Evolutionary conservation across 1,140 invertebrate species (phyloP), one percentile per base, ranked within the genome.

Genomic region (Reticulitermes speratus): DNA sequence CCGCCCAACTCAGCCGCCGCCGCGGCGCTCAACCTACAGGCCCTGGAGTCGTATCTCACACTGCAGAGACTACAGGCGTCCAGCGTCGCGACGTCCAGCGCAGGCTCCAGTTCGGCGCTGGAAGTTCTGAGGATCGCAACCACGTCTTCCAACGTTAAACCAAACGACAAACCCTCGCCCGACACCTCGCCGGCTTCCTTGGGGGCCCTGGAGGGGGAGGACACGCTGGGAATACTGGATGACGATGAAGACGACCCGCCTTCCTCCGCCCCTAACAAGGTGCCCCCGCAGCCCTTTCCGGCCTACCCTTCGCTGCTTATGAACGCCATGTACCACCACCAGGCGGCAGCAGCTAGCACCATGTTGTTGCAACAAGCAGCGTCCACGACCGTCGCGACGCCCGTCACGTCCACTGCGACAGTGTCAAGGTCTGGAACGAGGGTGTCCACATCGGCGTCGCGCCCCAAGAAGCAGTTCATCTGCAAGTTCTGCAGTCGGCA

Each of bases 401-500:
- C 44, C 90, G 91, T 84, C n/a, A 83, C 87, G 38, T 25, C 88
- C 52, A 59, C 87, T 11, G 55, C 87, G 12, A 84, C 87, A n/a
- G 75, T 88, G 2, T 83, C 88, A 3, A 88, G 88, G 30, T 87
- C 88, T 12, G 86, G 91, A 21, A 91, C 91, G 87, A 91, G 90
- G 86, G 92, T 65, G 91, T 89, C 90, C 59, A 90, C 89, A 88
- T 90, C 90, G 69, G 90, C 92, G 87, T 93, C 94, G 8, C 91
- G 95, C 83, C 95, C 95, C 5, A 93, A 93, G 88, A 94, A 94
- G 87, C 91, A 95, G 89, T 95, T 94, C 90, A 94, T 95, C 86
- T 99, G 99, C 93, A 97, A 98, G 90, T 99, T 97, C 91, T 99
- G 99, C 92, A 96, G 97, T 89, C 94, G 99, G 69, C 96, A 99